Evolutionary conservation across 2,888 invertebrate species (phyloP).

Genomic region (Dasypolia templi): DNA sequence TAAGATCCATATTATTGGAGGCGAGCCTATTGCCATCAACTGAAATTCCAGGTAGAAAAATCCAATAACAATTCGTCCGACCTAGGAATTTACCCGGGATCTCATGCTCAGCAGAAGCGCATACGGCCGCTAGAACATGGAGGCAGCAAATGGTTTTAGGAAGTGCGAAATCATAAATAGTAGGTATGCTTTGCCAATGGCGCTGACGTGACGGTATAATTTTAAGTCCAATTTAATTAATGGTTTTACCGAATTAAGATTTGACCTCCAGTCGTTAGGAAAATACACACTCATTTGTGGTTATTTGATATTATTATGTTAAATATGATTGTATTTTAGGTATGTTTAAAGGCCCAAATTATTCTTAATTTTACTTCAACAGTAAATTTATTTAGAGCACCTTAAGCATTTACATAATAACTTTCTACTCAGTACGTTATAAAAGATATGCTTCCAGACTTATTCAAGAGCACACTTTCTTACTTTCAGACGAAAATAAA

Average conservation of each 20-base stretch:
- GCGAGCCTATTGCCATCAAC: not conserved
- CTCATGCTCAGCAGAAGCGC: not conserved
- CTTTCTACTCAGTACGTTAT: not conserved
- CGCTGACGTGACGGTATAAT: not conserved
- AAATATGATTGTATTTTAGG: too few species aligned
- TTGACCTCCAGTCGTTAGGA: not conserved
- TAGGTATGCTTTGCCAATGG: too few species aligned
- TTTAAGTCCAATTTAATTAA: not conserved
- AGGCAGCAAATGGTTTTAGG: not conserved
- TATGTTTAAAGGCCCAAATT: not conserved
- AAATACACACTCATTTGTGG: not conserved
- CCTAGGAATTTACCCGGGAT: not conserved
- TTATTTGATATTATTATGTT: not conserved
- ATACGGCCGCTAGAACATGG: not conserved
- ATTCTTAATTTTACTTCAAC: too few species aligned
- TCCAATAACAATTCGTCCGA: too few species aligned
- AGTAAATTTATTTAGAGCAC: not conserved
- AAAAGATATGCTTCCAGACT: not conserved
- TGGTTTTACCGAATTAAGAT: not conserved
- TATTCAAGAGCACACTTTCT: constrained; percentile 4
- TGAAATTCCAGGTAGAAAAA: not conserved
- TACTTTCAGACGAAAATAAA: constrained; percentile 27
- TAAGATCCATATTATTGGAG: not conserved
- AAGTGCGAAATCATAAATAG: not conserved
- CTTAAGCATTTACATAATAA: not conserved